Base-by-base conservation (phyloP, 2,888 invertebrate species). In the Esperia sulphurella region DNA sequence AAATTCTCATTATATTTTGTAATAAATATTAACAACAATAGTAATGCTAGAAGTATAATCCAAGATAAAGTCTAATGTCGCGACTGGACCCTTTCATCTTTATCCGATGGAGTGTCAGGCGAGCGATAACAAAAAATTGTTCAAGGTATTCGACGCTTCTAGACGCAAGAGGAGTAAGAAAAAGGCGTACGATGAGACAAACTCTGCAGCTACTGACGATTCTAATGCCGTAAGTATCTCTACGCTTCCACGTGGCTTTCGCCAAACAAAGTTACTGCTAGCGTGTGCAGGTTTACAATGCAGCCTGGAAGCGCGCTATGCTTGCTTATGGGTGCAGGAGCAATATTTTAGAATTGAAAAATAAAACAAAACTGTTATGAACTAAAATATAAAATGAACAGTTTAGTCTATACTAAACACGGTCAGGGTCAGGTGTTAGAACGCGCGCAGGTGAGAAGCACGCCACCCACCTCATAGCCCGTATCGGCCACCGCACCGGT, bases 121-220 rank as follows among this genome's bases (percentile, higher is more conserved):
- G 55, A 76, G 74, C 66, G 86, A 87, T 74, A 85, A 83, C 60
- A 86, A 86, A 71, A 86, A 83, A 78, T 55, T 87, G 55, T 75
- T 78, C 50, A 79, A 86, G 72, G 84, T 86, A 56, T 87, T 82
- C 52, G 88, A 88, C 47, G 79, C 79, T 10, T 66, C 88, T 9
- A 81, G 80, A 62, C 68, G 72, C 29, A 85, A 79, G 52, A 70
- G 71, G 14, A 61, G 64, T 8, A 72, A 67, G 54, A 87, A 78
- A 59, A 84, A 75, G 57, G 76, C 70, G 14, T 53, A 61, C 12
- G 83, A 80, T 43, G 83, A 83, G 41, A 58, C 67, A 39, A 76
- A 73, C 51, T 84, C 86, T 3, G 50, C 76, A 53, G 74, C 64
- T 8, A 79, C 83, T 1, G 82, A 84, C 50, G 80, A 77, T n/a